Evolutionary conservation across 30 jellyfish, hydroid and myxozoan species (phyloP).

Genomic region (Aurelia aurita complex sp. Pacific): DNA sequence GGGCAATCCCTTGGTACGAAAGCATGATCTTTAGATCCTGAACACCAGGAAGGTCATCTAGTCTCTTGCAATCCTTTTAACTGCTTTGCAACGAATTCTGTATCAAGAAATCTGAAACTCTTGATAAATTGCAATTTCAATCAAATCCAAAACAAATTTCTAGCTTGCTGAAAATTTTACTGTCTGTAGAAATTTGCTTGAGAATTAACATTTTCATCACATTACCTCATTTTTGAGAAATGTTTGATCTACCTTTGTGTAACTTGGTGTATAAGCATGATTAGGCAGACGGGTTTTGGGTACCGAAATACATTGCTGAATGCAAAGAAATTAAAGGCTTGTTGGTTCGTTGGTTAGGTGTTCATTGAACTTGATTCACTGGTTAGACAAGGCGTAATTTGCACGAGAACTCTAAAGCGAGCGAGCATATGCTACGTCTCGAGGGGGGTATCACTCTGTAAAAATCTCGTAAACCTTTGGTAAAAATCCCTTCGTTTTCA

Average conservation of each 20-base stretch:
- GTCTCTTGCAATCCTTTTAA: no score
- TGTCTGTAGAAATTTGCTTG: no score
- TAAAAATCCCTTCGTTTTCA: no score
- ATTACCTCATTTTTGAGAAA: constrained; percentile 36
- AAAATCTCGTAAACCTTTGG: no score
- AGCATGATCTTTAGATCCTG: constrained; percentile 17
- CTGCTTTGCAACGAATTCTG: no score
- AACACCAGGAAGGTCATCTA: constrained; percentile 54
- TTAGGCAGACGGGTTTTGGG: constrained; percentile 19
- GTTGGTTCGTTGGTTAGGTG: not conserved
- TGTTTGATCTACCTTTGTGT: constrained; percentile 11
- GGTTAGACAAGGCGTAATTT: not conserved
- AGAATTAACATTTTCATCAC: not conserved
- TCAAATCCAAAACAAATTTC: no score
- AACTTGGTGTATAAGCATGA: constrained; percentile 36
- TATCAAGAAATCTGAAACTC: no score
- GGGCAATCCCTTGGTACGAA: not conserved
- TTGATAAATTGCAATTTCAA: no score
- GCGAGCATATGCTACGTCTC: no score
- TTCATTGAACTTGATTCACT: constrained; percentile 11
- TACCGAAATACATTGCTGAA: not conserved
- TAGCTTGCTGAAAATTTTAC: no score
- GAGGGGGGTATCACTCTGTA: no score
- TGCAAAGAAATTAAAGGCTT: not conserved
- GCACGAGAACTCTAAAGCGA: not conserved